A percentile compares a stretch with the other conserved stretches of the same genome.
Conservation (phyloP, 2,888 invertebrate genomes). For the Synergus itoensis region DNA sequence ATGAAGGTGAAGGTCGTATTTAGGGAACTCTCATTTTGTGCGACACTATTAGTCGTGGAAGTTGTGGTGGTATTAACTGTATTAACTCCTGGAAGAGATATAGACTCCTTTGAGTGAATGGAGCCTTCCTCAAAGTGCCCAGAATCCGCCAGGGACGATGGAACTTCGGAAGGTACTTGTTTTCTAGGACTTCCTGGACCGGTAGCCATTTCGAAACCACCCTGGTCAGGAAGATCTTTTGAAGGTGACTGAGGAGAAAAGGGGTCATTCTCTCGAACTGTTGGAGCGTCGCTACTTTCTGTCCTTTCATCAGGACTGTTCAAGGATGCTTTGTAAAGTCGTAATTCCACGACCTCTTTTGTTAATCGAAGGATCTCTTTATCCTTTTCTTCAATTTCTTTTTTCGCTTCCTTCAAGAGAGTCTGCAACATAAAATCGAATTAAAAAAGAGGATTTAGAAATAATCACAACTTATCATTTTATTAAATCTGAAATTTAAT, state of each 20-base stretch:
- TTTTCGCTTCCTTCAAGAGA: constrained; percentile 85
- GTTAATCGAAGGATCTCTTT: constrained; percentile 88
- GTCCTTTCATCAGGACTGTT: constrained; percentile 90
- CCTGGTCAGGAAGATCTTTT: constrained; percentile 79
- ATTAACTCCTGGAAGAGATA: constrained; percentile 71
- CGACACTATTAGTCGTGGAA: constrained; percentile 3
- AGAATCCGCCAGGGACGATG: constrained; percentile 90
- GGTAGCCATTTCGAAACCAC: constrained; percentile 68
- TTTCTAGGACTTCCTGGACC: constrained; percentile 79
- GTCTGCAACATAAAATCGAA: constrained; percentile 75
- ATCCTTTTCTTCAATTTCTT: constrained; percentile 89
- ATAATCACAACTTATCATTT: not conserved
- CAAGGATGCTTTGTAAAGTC: constrained; percentile 88
- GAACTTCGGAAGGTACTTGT: constrained; percentile 81
- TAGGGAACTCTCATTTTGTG: constrained; percentile 7
- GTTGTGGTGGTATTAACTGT: constrained; percentile 45
- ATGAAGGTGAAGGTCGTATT: constrained; percentile 29
- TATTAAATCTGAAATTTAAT: not conserved
- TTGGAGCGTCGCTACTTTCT: constrained; percentile 87
- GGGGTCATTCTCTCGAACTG: constrained; percentile 85
- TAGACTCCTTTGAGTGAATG: constrained; percentile 88
- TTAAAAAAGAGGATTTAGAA: not conserved
- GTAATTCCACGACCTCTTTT: constrained; percentile 89
- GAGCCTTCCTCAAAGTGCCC: constrained; percentile 93
- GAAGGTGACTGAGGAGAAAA: constrained; percentile 80